Base-by-base conservation (phyloP, 1,140 invertebrate species). In the Andrena cerasifolii region DNA sequence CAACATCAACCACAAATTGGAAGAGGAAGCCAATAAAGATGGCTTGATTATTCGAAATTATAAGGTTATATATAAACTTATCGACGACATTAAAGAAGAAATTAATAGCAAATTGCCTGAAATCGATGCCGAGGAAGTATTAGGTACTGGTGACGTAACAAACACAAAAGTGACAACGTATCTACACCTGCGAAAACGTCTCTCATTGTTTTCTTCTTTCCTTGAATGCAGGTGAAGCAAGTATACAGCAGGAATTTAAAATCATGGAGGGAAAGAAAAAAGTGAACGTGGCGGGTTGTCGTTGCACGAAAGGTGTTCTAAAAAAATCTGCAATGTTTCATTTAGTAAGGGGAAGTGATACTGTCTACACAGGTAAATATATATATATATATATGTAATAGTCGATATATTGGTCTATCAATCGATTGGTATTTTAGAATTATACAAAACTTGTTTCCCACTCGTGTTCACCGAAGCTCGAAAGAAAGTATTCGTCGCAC, bases 31-130 rank as follows among this genome's bases (percentile, higher is more conserved):
- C 0, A 93, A 93, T 71, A 87, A 91, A 8, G 93, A 93, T 24
- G 90, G 93, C 16, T 93, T 98, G 18, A 56, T 86, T 1, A 93
- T 99, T 56, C 95, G 94, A 85, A 82, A 93, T 47, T 95, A 95
- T 89, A 98, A 98, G 91, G 94, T 99, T 12, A 99, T 99, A 80
- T 99, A 99, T 91, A 96, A 96, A 85, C 92, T 99, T 51, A 94
- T 99, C 12, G 98, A 99, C 89, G 96, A 98, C 91, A 87, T 99
- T 0, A 97, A 97, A 88, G 93, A 94, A 62, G 95, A 98, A 91
- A 94, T 99, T 24, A 96, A 94, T 83, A 92, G 89, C n/a, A 93
- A 94, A 86, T 92, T 99, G 83, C 98, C 98, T 1, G 79, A 91
- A 24, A 87, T 94, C 56, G 94, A 96, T 74, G 93, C 95, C 24